phyloP scores from a whole-genome alignment of 2,888 invertebrate genomes.

The Agonopterix alstromeriana region DNA sequence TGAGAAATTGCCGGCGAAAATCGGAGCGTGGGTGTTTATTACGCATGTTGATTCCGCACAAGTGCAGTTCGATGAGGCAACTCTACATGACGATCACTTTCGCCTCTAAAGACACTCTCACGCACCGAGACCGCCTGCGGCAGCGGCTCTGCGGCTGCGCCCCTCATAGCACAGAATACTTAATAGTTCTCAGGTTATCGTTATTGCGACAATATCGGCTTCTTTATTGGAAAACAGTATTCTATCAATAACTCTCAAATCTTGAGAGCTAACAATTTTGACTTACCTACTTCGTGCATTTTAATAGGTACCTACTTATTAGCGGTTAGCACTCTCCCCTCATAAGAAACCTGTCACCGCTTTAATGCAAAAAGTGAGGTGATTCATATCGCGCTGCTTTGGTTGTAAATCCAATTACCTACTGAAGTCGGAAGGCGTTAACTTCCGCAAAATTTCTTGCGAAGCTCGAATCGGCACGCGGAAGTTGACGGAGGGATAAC shows the following conservation, averaged over 20 bases:
- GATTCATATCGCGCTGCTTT: conserved; percentile 37
- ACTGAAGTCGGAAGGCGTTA: conserved; percentile 42
- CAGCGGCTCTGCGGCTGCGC: background rate
- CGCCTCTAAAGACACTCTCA: conserved; percentile 41
- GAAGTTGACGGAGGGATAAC: conserved; percentile 33
- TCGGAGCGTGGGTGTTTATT: conserved; percentile 66
- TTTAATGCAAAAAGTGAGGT: conserved; percentile 20
- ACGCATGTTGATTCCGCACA: conserved; percentile 48
- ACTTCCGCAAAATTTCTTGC: conserved; percentile 52
- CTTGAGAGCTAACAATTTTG: too few relatives aligned
- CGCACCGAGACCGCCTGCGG: conserved; percentile 7
- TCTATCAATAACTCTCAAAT: too few relatives aligned
- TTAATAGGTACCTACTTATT: too few relatives aligned
- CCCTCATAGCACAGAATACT: background rate
- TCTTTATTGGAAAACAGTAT: too few relatives aligned
- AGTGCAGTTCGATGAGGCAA: conserved; percentile 62
- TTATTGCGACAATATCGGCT: too few relatives aligned
- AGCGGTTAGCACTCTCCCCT: background rate
- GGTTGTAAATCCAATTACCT: conserved; percentile 39
- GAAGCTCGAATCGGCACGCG: conserved; percentile 23
- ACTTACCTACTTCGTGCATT: too few relatives aligned
- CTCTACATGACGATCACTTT: conserved; percentile 54
- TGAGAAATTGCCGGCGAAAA: conserved; percentile 60
- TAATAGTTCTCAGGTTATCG: too few relatives aligned
- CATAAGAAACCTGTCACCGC: conserved; percentile 3